A percentile compares a stretch with the other conserved stretches of the same genome.
phyloP scores from a whole-genome alignment of 1,140 invertebrate genomes.

The Ceratina australensis region DNA sequence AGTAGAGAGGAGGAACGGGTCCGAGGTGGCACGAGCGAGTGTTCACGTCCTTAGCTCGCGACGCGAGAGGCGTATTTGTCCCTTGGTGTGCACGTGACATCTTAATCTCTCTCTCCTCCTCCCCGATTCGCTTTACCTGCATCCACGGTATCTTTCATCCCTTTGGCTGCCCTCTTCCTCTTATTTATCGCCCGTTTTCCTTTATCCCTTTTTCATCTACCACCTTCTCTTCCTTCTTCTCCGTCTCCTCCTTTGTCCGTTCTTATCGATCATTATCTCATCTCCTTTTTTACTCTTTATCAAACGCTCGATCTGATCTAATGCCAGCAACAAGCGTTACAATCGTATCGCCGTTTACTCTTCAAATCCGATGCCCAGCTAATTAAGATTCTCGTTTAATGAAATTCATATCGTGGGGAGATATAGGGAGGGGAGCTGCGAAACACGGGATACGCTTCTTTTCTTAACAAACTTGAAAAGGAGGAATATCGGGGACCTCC shows the following conservation, averaged over 20 bases:
- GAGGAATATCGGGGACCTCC: conserved; percentile 51
- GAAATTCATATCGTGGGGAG: no score
- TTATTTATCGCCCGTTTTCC: conserved; percentile 40
- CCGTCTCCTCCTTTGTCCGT: neutral
- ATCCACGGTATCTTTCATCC: conserved; percentile 31
- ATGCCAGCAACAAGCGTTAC: no score
- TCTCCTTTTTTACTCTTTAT: conserved; percentile 9
- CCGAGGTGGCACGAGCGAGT: conserved; percentile 52
- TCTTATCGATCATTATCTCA: conserved; percentile 29
- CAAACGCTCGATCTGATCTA: neutral
- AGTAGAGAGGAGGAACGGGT: neutral
- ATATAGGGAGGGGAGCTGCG: neutral
- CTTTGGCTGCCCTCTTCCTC: conserved; percentile 14
- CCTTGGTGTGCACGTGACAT: conserved; percentile 66
- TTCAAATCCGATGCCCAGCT: no score
- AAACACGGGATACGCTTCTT: neutral
- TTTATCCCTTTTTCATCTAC: conserved; percentile 19
- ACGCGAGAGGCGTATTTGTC: conserved; percentile 53
- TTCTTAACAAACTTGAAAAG: conserved; percentile 53
- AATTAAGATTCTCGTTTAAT: no score
- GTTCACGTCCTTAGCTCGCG: conserved; percentile 41
- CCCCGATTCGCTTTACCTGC: neutral
- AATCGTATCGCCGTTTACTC: no score
- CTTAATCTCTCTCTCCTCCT: conserved; percentile 61
- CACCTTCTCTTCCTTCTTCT: neutral